These are phyloP conservation scores for Baccha elongata DNA, from an alignment of 2,888 invertebrate species.

Conservation along the genomic window DNA sequence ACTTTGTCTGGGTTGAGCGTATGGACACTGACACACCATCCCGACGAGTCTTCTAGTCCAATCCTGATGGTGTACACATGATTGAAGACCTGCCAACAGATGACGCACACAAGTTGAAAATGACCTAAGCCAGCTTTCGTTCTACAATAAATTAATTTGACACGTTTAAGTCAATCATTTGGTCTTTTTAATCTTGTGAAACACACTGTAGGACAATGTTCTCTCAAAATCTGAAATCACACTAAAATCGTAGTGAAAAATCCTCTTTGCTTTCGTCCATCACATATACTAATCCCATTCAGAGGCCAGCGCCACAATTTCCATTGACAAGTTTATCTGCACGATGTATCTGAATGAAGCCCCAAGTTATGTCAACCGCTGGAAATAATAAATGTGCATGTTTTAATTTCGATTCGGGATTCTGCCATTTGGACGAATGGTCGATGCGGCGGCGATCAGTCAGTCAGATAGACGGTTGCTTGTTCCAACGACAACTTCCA, in stretches of 20 bases:
- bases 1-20: too few relatives aligned
- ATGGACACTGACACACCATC: too few relatives aligned
- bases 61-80: too few relatives aligned
- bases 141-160: too few relatives aligned
- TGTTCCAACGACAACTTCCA: constrained; percentile 55
- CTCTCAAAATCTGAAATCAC: constrained; percentile 27
- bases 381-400: constrained; percentile 76
- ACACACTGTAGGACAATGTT: constrained; percentile 15
- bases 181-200: constrained; percentile 1
- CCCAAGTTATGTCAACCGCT: constrained; percentile 75
- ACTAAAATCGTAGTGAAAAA: constrained; percentile 9
- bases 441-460: constrained; percentile 47
- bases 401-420: constrained; percentile 74
- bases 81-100: too few relatives aligned
- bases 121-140: too few relatives aligned
- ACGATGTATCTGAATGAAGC: constrained; percentile 75
- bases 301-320: constrained; percentile 59
- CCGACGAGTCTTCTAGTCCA: too few relatives aligned
- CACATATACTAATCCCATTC: neutral
- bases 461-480: constrained; percentile 52
- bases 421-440: constrained; percentile 66
- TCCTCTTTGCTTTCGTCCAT: constrained; percentile 7
- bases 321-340: constrained; percentile 76
- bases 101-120: too few relatives aligned
- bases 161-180: too few relatives aligned